phyloP scores from a whole-genome alignment of 2,113 vertebrate genomes.

The Sorex araneus region DNA sequence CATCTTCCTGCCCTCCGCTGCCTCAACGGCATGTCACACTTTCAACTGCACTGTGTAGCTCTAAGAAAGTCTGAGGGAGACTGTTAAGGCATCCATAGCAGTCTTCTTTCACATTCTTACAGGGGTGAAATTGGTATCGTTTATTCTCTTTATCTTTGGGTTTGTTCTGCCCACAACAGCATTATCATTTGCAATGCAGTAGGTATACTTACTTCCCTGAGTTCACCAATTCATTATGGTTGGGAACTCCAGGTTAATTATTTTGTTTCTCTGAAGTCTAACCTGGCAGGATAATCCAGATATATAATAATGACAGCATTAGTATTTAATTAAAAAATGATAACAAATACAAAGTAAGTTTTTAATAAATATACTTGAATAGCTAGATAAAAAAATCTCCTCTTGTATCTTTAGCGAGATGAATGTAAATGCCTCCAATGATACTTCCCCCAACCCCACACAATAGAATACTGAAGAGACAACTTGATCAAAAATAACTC shows the following conservation, averaged over 20 bases:
- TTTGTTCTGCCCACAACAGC: background rate
- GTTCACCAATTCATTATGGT: background rate
- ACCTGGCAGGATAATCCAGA: too few relatives aligned
- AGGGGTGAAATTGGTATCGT: background rate
- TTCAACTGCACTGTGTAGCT: background rate
- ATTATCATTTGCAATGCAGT: too few relatives aligned
- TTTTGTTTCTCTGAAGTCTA: constrained; percentile 16
- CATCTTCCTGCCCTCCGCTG: too few relatives aligned
- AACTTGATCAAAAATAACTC: background rate
- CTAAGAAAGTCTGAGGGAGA: background rate
- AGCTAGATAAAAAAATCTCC: too few relatives aligned
- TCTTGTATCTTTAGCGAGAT: too few relatives aligned
- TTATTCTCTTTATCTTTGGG: background rate
- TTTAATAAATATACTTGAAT: too few relatives aligned
- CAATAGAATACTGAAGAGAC: background rate
- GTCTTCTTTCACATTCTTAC: background rate
- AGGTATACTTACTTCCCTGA: background rate
- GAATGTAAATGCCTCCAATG: too few relatives aligned
- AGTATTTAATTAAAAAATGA: too few relatives aligned
- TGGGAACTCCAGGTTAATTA: background rate
- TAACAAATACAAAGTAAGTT: too few relatives aligned
- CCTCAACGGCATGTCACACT: background rate
- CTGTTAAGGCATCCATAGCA: background rate
- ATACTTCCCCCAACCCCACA: too few relatives aligned
- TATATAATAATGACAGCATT: too few relatives aligned